phyloP scores from a whole-genome alignment of 2,888 invertebrate genomes.

The Cyaniris semiargus region DNA sequence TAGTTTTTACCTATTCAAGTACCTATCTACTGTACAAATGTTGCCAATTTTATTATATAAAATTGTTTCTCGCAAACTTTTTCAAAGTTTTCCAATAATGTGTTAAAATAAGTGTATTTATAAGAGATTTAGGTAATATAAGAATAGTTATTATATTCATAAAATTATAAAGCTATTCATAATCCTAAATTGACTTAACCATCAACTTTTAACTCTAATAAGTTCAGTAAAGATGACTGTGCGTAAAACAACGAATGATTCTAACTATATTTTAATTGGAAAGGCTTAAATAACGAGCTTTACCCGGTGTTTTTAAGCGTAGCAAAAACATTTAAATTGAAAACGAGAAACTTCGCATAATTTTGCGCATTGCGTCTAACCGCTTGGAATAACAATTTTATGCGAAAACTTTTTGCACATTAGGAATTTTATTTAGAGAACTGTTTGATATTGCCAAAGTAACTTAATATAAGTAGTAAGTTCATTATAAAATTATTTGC shows the following conservation, averaged over 20 bases:
- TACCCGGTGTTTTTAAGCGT: neutral
- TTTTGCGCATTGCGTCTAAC: slow-evolving; percentile 15
- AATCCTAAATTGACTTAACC: too few species aligned
- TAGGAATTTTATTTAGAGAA: neutral
- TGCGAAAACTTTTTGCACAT: neutral
- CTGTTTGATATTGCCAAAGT: neutral
- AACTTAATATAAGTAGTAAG: neutral
- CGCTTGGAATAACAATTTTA: neutral
- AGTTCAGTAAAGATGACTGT: neutral
- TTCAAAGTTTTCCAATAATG: neutral
- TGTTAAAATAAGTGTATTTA: neutral
- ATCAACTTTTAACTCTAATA: too few species aligned
- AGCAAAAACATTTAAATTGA: neutral
- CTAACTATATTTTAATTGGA: neutral
- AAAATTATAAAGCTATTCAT: too few species aligned
- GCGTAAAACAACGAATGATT: neutral
- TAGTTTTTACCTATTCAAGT: too few species aligned
- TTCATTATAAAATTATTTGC: neutral
- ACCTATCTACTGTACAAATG: neutral
- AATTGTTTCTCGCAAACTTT: neutral
- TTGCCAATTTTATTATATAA: neutral
- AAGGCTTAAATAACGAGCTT: neutral
- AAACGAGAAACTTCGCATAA: neutral
- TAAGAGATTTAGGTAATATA: neutral
- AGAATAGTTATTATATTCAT: neutral